Evolutionary conservation across 2,797 vertebrate genomes (phyloP), one percentile per base, ranked within the genome.

Genomic region (Pelobates cultripes): DNA sequence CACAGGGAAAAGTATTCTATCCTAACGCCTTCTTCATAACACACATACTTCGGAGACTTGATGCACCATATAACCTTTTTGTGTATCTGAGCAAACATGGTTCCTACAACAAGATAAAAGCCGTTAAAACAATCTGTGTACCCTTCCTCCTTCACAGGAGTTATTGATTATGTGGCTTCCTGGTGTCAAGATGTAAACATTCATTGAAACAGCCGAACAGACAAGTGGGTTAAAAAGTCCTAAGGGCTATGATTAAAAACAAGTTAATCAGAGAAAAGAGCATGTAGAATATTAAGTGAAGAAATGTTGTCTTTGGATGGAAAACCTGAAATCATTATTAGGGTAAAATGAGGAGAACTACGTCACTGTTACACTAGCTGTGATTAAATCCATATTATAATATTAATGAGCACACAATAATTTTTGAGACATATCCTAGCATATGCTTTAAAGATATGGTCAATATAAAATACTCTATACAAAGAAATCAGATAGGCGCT

Each of bases 21-120:
- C 42, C 6, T 13, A 76, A 0, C 63, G 69, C 77, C 75, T 77
- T 69, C 68, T 70, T 28, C 60, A 53, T 66, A 43, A 43, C 17
- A 47, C 51, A 51, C 69, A 15, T 10, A 4, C 5, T 87, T 80
- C 69, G 66, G 55, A 53, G 28, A 53, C 53, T 63, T 9, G 84
- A 4, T 69, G 40, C 75, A 7, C 10, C 41, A 64, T 78, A 67
- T 1, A 3, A 75, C 78, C 84, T 75, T 41, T 72, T 73, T 13
- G 3, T 75, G 77, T 82, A 84, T 5, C 43, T 43, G 12, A 69
- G 60, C 63, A 73, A 61, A 71, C 42, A 72, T 69, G 63, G 42
- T 87, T 87, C 82, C 86, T 75, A 85, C 82, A 47, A 69, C 51
- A 75, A 77, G 40, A 73, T 70, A 84, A 80, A 82, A 85, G 60